Evolutionary conservation across 2,113 vertebrate species (phyloP), one percentile per base, ranked within the genome.

Genomic region (Morone saxatilis): DNA sequence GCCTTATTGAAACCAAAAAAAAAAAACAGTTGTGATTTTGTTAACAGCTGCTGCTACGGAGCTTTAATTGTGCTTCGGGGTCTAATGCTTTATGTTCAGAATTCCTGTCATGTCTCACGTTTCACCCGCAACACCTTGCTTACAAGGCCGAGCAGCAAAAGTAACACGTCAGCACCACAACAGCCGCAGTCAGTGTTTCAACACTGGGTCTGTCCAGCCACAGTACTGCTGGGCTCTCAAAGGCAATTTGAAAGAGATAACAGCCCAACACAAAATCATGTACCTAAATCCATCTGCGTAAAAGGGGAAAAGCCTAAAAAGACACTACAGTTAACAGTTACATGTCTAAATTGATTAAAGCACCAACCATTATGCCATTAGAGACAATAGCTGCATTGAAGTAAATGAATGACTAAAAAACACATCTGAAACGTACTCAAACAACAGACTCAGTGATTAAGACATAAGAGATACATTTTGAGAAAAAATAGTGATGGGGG

Each of bases 111-210:
- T 6, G 14, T 71, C 59, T 84, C 70, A 71, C 22, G 5, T 70
- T 80, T 80, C 79, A 61, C 12, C 38, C 0, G 3, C 45, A 67
- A 74, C 70, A 73, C 3, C 12, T 82, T 81, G 45, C 62, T 84
- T 70, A 81, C 48, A 75, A 75, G 59, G 66, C 25, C 4, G 31
- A 66, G 51, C 65, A 71, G 19, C 19, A 3, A 78, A 77, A 79
- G 41, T n/a, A 38, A 47, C 25, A 10, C 1, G 25, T 54, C 65
- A 76, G 50, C 6, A 2, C 43, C 60, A 78, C 40, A 51, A 48
- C 74, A 76, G 9, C 57, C 59, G 38, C 54, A 61, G 50, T 51
- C 41, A 36, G 11, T 45, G 67, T 70, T 25, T 25, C n/a, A 48
- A 56, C 19, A 25, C 47, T 48, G 40, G 40, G 57, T 36, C 40